Percentiles rank a stretch among this genome's conserved stretches.
Conservation (phyloP, 2,888 invertebrate species). For the Cantharis lateralis region DNA sequence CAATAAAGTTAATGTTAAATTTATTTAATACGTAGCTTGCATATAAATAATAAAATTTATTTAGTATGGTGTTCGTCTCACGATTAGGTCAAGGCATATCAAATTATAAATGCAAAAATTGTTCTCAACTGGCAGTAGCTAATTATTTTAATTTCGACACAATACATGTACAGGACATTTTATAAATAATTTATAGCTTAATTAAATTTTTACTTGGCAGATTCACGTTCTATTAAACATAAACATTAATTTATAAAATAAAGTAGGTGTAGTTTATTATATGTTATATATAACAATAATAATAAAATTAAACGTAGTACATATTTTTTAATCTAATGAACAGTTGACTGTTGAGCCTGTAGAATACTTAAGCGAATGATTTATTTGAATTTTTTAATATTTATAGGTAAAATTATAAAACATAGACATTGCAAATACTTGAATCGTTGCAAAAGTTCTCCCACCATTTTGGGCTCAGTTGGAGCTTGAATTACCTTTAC, state of each 20-base stretch:
- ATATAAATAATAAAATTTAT: constrained; percentile 5
- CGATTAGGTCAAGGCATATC: constrained; percentile 25
- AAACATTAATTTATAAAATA: neutral
- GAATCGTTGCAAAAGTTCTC: too few relatives aligned
- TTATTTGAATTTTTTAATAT: too few relatives aligned
- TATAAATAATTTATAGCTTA: neutral
- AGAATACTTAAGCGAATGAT: too few relatives aligned
- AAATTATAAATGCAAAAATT: constrained; percentile 16
- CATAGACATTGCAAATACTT: too few relatives aligned
- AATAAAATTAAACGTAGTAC: too few relatives aligned
- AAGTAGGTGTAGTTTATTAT: neutral
- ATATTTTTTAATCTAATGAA: too few relatives aligned
- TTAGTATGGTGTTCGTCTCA: constrained; percentile 13
- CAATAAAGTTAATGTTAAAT: neutral
- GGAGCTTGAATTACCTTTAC: too few relatives aligned
- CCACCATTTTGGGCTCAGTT: too few relatives aligned
- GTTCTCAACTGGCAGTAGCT: constrained; percentile 28
- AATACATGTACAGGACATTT: neutral
- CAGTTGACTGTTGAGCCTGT: too few relatives aligned
- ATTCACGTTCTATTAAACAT: neutral
- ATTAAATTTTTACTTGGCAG: neutral
- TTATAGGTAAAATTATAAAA: too few relatives aligned
- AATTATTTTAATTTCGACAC: constrained; percentile 21
- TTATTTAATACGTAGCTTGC: neutral
- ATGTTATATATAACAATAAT: neutral